Evolutionary conservation across 1,140 invertebrate species (phyloP), one percentile per base, ranked within the genome.

Genomic region (Phenacoccus solenopsis): DNA sequence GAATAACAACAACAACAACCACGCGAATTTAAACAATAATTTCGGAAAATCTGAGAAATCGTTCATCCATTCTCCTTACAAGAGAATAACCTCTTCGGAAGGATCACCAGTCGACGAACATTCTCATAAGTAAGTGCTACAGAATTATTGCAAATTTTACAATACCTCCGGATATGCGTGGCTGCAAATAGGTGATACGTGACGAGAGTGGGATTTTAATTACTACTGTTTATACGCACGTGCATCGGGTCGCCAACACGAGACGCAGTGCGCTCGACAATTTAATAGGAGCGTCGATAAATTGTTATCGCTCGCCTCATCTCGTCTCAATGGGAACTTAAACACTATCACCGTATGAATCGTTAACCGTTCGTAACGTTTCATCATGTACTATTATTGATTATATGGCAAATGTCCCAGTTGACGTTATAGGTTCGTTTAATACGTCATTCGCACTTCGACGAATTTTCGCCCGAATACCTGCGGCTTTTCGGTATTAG

Each of bases 1-100:
- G 28, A 69, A 57, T 59, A 70, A 70, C 69, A 57, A 80, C 71
- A 79, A 78, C 70, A 64, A 16, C 25, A 64, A 16, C 25, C 59
- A 25, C 22, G 25, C 59, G 10, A 64, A 10, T 64, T 64, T 64
- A 16, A 49, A 49, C 38, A 64, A 64, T 64, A 64, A 27, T 64
- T 64, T 64, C 16, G 59, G 59, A 24, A 64, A 64, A 27, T 25
- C 25, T 20, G 59, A 64, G 12, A 64, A 64, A 27, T 64, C 59
- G 20, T 64, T 25, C 22, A 27, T 64, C 22, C 25, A 24, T 24
- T 10, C 22, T 64, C 59, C 59, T 2, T 64, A 64, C 16, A 24
- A 27, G 25, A 64, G 59, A 25, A 64, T 27, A 25, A 64, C 59
- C 20, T 27, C 59, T 4, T 64, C 59, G 9, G 59, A 64, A 64